Evolutionary conservation across 2,113 vertebrate species (phyloP), one percentile per base, ranked within the genome.

Genomic region (Gnathonemus echidnorhynchus): DNA sequence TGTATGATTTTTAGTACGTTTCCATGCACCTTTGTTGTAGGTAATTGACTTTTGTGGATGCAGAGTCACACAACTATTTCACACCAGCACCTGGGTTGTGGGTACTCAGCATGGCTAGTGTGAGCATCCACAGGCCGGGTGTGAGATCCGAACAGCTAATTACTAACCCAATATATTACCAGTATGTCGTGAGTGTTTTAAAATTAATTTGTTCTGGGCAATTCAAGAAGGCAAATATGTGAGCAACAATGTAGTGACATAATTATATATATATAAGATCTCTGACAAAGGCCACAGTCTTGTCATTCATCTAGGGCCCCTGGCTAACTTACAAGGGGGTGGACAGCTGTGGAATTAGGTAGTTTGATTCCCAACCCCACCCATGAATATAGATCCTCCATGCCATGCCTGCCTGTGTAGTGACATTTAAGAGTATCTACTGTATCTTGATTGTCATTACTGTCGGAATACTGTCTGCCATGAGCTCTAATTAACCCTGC

Each of bases 231-330:
- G 27, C 27, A 35, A 31, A 74, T 27, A 11, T 31, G 27, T 31
- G 24, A 74, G 19, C 27, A 8, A 70, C n/a, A 48, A 48, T 9
- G 48, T 48, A 48, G 8, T 48, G 48, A 31, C 7, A 24, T 58
- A 42, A 42, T 42, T 42, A n/a, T 62, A n/a, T 62, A 62, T 94
- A 62, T 62, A 58, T n/a, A 62, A 56, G 53, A 56, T 56, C 53
- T 58, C 56, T n/a, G 24, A 62, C 58, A 62, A 62, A 27, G 58
- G n/a, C 58, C 62, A 70, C n/a, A 70, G 62, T 70, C 62, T 70
- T 70, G 62, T 31, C 62, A 70, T 70, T 70, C 62, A 70, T 70
- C 62, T 27, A 70, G 62, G 62, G n/a, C 58, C 56, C 56, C 56
- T 58, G 56, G 56, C 56, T 58, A 58, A 58, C 21, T 66, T 66